phyloP scores from a whole-genome alignment of 2,113 vertebrate species.

The Origma solitaria region DNA sequence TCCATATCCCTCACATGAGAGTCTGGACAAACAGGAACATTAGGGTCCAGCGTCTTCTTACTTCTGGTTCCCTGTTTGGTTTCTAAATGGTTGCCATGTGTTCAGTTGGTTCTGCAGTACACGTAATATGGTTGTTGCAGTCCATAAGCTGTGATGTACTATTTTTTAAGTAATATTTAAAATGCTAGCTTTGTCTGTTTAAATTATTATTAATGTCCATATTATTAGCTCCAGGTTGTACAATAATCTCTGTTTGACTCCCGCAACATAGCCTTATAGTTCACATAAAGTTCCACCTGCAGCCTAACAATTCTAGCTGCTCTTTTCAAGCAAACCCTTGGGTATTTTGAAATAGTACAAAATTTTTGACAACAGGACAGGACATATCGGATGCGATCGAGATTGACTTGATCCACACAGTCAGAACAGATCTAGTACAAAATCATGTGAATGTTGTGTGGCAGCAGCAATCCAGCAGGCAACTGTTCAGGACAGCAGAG shows the following conservation, averaged over 20 bases:
- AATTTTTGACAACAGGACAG: neutral
- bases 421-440: neutral
- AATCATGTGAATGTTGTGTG: neutral
- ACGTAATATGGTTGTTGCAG: neutral
- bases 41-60: neutral
- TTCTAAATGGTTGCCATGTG: neutral
- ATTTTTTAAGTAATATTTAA: neutral
- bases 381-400: neutral
- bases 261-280: neutral
- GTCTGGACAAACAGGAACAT: neutral
- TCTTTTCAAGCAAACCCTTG: neutral
- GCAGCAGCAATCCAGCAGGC: neutral
- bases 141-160: neutral
- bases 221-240: neutral
- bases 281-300: neutral
- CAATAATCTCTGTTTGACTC: neutral
- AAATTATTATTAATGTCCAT: neutral
- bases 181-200: neutral
- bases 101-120: neutral
- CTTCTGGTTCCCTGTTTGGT: neutral
- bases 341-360: neutral
- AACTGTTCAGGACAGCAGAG: neutral
- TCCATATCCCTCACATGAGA: neutral
- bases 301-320: neutral
- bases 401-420: neutral